Evolutionary conservation across 2,888 invertebrate species (phyloP).

Genomic region (Lasioglossum vierecki): DNA sequence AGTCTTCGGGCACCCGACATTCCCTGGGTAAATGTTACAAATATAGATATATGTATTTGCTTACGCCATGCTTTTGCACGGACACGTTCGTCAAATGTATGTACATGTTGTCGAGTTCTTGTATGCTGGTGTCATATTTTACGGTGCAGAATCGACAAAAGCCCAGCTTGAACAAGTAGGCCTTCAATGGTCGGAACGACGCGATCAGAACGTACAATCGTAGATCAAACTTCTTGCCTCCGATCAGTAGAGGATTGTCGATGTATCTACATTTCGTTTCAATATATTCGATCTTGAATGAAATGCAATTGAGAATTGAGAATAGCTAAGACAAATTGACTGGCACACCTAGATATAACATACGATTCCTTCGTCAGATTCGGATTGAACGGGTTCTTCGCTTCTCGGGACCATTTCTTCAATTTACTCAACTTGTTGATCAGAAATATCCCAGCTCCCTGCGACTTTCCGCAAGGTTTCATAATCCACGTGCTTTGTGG

Average conservation of each 20-base stretch:
- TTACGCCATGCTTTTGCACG: conserved; percentile 97
- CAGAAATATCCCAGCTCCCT: conserved; percentile 97
- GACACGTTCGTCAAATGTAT: conserved; percentile 98
- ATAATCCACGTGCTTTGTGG: conserved; percentile 99
- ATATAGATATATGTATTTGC: conserved; percentile 69
- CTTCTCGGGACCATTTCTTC: conserved; percentile 95
- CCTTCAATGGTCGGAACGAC: conserved; percentile 96
- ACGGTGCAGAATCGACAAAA: conserved; percentile 98
- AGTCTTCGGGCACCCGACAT: too few species aligned
- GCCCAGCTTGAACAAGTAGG: conserved; percentile 95
- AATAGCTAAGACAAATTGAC: not conserved
- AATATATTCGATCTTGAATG: not conserved
- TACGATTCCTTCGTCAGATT: conserved; percentile 95
- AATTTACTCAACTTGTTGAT: conserved; percentile 97
- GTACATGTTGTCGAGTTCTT: conserved; percentile 95
- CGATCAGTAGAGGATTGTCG: conserved; percentile 96
- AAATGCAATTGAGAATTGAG: not conserved
- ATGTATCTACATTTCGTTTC: conserved; percentile 88
- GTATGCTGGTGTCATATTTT: conserved; percentile 95
- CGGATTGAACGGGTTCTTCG: conserved; percentile 93
- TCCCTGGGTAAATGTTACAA: too few species aligned
- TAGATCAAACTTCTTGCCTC: conserved; percentile 98
- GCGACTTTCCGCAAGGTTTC: conserved; percentile 98
- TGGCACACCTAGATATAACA: conserved; percentile 92
- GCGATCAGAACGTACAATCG: conserved; percentile 96